phyloP scores from a whole-genome alignment of 2,888 invertebrate species.

The Caenorhabditis zanzibari region DNA sequence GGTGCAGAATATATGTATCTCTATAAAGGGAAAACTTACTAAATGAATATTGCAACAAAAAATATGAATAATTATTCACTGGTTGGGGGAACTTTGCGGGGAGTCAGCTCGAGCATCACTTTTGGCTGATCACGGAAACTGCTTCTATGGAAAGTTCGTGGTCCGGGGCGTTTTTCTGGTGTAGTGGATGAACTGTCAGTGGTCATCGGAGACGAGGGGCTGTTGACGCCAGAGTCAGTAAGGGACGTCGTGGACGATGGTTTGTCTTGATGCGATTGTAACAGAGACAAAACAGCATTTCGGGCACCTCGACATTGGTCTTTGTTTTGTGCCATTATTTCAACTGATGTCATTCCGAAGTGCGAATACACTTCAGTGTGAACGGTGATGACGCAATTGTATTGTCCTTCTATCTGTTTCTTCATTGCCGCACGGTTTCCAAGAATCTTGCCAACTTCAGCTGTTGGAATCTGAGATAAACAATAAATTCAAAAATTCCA shows the following conservation, averaged over 20 bases:
- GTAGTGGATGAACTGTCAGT: conserved; percentile 28
- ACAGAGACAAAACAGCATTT: conserved; percentile 24
- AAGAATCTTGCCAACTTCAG: conserved; percentile 47
- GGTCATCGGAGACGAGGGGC: conserved; percentile 16
- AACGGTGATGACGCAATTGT: conserved; percentile 59
- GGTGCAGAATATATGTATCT: conserved; percentile 30
- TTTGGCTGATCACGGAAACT: conserved; percentile 64
- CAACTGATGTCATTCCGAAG: conserved; percentile 59
- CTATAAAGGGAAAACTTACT: not conserved
- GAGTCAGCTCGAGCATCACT: conserved; percentile 59
- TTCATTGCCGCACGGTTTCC: conserved; percentile 53
- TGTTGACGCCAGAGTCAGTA: conserved; percentile 51
- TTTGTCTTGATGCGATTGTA: conserved; percentile 27
- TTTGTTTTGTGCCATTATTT: conserved; percentile 55
- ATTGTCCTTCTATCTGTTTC: conserved; percentile 60
- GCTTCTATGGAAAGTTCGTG: conserved; percentile 36
- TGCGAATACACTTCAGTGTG: conserved; percentile 43
- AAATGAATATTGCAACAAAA: not conserved
- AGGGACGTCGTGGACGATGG: not conserved
- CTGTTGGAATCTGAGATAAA: conserved; percentile 30
- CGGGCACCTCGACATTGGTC: conserved; percentile 43
- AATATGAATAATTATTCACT: conserved; percentile 22
- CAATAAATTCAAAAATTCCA: not conserved
- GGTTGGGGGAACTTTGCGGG: conserved; percentile 33
- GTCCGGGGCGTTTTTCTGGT: conserved; percentile 26